These are phyloP conservation scores for Echeneis naucrates DNA, from an alignment of 2,797 vertebrate species.

Conservation along the genomic window DNA sequence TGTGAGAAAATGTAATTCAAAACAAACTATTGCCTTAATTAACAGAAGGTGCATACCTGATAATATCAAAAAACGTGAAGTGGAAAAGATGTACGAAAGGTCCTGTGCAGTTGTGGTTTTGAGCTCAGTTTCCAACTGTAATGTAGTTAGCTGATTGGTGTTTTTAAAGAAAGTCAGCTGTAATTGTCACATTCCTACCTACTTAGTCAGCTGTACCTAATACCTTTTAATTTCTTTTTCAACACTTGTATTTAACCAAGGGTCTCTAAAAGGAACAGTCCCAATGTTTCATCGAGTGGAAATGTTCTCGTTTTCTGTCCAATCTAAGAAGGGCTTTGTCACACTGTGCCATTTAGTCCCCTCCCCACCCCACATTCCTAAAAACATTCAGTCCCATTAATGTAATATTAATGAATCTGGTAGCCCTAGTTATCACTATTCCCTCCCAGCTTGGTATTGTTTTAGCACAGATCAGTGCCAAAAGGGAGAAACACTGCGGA, in stretches of 20 bases:
- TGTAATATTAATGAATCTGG: conserved; percentile 39
- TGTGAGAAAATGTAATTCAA: conserved; percentile 56
- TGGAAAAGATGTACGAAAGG: conserved; percentile 23
- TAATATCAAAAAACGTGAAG: conserved; percentile 27
- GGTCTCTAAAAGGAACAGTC: conserved; percentile 49
- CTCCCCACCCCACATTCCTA: neutral
- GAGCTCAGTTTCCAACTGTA: conserved; percentile 3
- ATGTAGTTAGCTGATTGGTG: neutral
- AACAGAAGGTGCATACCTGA: conserved; percentile 46
- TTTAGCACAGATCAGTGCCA: conserved; percentile 44
- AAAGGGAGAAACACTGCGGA: conserved; percentile 4
- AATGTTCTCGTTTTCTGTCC: conserved; percentile 63
- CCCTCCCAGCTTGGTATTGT: conserved; percentile 31
- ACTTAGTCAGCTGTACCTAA: conserved; percentile 13
- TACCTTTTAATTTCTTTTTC: conserved; percentile 1
- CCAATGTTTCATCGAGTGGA: conserved; percentile 50
- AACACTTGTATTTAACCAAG: neutral
- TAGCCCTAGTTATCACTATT: conserved; percentile 43
- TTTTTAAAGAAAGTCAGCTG: conserved; percentile 6
- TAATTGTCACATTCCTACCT: conserved; percentile 9
- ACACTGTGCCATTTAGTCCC: conserved; percentile 67
- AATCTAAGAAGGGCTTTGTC: conserved; percentile 79
- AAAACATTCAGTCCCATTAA: conserved; percentile 28
- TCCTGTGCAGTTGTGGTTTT: neutral
- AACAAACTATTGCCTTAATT: conserved; percentile 63